Evolutionary conservation across 2,113 vertebrate species (phyloP), one percentile per base, ranked within the genome.

Genomic region (Corythornis madagascariensis): DNA sequence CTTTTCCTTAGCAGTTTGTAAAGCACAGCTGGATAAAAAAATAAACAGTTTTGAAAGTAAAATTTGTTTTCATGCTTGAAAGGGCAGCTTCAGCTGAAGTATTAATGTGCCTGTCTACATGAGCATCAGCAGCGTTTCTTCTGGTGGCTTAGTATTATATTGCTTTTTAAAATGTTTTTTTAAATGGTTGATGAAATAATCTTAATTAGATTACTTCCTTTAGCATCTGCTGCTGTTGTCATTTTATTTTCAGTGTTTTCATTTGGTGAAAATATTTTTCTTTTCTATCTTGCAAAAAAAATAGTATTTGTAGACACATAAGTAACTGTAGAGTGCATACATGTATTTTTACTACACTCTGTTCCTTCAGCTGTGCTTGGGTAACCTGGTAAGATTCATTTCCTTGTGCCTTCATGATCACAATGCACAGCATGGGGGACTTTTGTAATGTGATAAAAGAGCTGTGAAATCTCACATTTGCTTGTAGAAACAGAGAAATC

Each of bases 181-280:
- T 64, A 92, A 95, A 85, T 0, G 5, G 55, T 85, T 92, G 81
- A 87, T 94, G 75, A 93, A 95, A 89, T 93, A 14, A 80, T 90
- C 84, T 77, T 95, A 93, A 93, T 92, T 93, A 95, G 84, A 93
- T 88, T 22, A 95, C 93, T 95, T 93, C 74, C 78, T 93, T 92
- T 87, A 89, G 83, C 91, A 95, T 94, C 74, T 96, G 94, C 78
- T 85, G 66, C 71, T 93, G 77, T 87, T 95, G 82, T 83, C 38
- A 74, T 93, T 94, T 88, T 14, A 33, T 88, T 92, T 93, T 77
- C 60, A 83, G 66, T 92, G 42, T 79, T 95, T 96, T 90, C 78
- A 75, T 86, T 93, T 73, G 52, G 38, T 83, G 38, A 45, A 86
- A 88, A 93, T 55, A 88, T 69, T 89, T 88, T 93, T 80, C 56